Base-by-base conservation (phyloP, 2,113 vertebrate genomes). In the Pelecanus crispus region DNA sequence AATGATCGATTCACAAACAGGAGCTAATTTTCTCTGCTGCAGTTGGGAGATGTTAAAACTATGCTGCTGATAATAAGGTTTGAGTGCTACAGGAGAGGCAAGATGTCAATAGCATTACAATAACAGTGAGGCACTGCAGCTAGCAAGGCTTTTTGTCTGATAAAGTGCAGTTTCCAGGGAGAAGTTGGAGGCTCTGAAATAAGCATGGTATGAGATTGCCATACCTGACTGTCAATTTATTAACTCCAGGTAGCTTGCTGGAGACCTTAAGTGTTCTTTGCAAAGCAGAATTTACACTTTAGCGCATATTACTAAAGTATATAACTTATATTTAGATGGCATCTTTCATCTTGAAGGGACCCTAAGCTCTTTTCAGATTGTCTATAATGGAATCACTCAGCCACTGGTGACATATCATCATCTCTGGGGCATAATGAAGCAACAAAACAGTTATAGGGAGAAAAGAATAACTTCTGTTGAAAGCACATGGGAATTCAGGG, bases 271-370 rank as follows among this genome's bases (percentile, higher is more conserved):
- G 58, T 61, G 79, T 84, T 70, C 56, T 53, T 92, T 88, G 82
- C 68, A 92, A 92, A 79, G 55, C 63, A 94, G 74, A 95, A 92
- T 91, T 96, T 91, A 77, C 82, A 81, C 45, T 96, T 91, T 92
- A 97, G 47, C 92, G 90, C 50, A 73, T 92, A 93, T 95, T 95
- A 86, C 92, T 90, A 75, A 93, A 96, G 92, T 71, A 94, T 77
- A 81, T 90, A 93, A 88, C 61, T 66, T 87, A 86, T 68, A 74
- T 92, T 93, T 82, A 72, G 63, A 77, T 68, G 44, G 16, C n/a
- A 86, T 89, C 66, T 91, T 92, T 91, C 70, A 74, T 95, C 72
- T 68, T 93, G 93, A 92, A 95, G 66, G 70, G 70, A 81, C 40
- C 52, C n/a, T 81, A 89, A 92, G 59, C 80, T 90, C 66, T 90